Evolutionary conservation across 1,140 invertebrate genomes (phyloP).

Genomic region (Drosophila hydei): DNA sequence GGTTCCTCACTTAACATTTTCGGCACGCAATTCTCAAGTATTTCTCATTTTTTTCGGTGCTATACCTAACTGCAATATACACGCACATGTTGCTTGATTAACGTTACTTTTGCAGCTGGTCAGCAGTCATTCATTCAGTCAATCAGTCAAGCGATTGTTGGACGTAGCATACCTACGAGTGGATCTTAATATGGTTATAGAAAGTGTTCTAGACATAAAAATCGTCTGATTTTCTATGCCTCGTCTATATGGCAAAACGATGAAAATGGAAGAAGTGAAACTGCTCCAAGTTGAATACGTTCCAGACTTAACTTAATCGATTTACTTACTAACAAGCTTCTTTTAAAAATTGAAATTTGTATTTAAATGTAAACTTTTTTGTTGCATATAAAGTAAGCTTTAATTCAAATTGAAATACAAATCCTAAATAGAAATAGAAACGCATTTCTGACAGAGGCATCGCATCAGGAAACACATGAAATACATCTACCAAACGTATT

Average conservation of each 20-base stretch:
- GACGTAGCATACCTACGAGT: too few relatives aligned
- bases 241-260: not conserved
- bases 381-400: too few relatives aligned
- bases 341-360: too few relatives aligned
- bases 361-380: not conserved
- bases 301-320: too few relatives aligned
- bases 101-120: slow-evolving; percentile 34
- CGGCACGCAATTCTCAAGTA: slow-evolving; percentile 33
- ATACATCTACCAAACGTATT: too few relatives aligned
- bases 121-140: not conserved
- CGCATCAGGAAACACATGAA: too few relatives aligned
- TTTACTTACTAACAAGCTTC: too few relatives aligned
- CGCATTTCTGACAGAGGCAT: too few relatives aligned
- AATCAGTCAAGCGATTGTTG: not conserved
- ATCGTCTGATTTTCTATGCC: not conserved
- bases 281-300: not conserved
- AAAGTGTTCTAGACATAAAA: slow-evolving; percentile 52
- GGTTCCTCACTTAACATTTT: slow-evolving; percentile 39
- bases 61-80: slow-evolving; percentile 20
- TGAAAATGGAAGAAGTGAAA: slow-evolving; percentile 24
- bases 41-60: slow-evolving; percentile 10
- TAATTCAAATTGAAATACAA: too few relatives aligned
- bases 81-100: slow-evolving; percentile 17
- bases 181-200: slow-evolving; percentile 39
- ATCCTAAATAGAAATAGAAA: too few relatives aligned